A percentile compares a stretch with the other conserved stretches of the same genome.
phyloP scores from a whole-genome alignment of 2,113 vertebrate genomes.

The Indicator maculatus region DNA sequence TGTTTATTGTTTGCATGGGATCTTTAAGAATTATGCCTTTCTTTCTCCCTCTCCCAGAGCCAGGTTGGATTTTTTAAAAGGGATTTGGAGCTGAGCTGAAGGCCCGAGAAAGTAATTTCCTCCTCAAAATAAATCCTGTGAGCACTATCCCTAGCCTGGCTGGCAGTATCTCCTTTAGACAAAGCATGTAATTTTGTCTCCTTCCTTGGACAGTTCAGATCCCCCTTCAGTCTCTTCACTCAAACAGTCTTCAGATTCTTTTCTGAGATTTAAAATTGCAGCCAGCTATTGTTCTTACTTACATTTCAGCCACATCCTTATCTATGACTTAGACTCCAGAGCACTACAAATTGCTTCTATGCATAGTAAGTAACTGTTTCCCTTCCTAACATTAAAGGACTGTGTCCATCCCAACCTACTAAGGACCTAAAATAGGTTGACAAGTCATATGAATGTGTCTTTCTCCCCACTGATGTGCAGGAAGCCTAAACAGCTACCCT shows the following conservation, averaged over 20 bases:
- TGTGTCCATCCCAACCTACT: background rate
- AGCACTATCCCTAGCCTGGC: background rate
- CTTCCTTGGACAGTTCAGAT: background rate
- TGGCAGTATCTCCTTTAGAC: background rate
- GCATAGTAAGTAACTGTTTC: background rate
- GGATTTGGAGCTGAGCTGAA: background rate
- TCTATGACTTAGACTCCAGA: background rate
- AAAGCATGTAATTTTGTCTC: background rate
- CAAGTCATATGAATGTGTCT: background rate
- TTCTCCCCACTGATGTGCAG: background rate
- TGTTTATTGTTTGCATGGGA: slow-evolving; percentile 34
- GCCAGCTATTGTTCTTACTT: slow-evolving; percentile 8
- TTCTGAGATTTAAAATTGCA: slow-evolving; percentile 9
- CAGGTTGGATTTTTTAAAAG: background rate
- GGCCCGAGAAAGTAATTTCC: background rate
- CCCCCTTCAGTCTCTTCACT: background rate
- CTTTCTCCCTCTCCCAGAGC: background rate
- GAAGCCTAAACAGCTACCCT: background rate
- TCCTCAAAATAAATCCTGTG: slow-evolving; percentile 15
- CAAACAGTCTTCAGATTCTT: background rate
- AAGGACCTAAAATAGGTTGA: background rate
- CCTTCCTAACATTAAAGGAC: background rate
- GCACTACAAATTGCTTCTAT: background rate
- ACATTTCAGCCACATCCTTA: background rate
- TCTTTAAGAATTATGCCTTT: slow-evolving; percentile 26